Evolutionary conservation across 2,113 vertebrate species (phyloP).

Genomic region (Pipra filicauda): DNA sequence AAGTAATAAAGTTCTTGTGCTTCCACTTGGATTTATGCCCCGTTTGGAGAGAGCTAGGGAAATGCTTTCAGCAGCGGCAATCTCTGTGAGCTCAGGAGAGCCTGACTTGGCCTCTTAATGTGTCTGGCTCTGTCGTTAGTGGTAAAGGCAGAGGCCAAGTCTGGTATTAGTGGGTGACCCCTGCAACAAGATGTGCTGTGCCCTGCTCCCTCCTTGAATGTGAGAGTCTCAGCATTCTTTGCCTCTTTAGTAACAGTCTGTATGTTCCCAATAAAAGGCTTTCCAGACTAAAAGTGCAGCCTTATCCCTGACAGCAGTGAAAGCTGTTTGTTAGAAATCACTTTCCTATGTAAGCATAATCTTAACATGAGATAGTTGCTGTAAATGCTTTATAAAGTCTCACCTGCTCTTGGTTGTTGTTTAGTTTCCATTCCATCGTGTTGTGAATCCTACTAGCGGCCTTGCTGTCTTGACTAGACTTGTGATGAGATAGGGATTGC

Average conservation of each 20-base stretch:
- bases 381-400: neutral
- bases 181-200: neutral
- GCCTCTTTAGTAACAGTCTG: neutral
- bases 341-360: neutral
- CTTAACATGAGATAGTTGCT: neutral
- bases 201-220: fast-evolving
- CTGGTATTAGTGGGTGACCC: neutral
- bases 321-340: neutral
- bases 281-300: neutral
- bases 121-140: neutral
- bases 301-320: neutral
- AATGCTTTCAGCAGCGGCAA: neutral
- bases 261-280: neutral
- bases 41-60: fast-evolving
- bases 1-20: neutral
- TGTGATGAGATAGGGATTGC: neutral
- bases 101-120: fast-evolving
- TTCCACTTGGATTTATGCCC: neutral
- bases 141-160: neutral
- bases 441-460: neutral
- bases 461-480: neutral
- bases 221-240: neutral
- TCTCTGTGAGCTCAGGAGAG: neutral
- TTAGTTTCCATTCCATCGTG: neutral
- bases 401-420: neutral